Evolutionary conservation across 2,797 vertebrate genomes (phyloP), one percentile per base, ranked within the genome.

Genomic region (Eidolon dupreanum): DNA sequence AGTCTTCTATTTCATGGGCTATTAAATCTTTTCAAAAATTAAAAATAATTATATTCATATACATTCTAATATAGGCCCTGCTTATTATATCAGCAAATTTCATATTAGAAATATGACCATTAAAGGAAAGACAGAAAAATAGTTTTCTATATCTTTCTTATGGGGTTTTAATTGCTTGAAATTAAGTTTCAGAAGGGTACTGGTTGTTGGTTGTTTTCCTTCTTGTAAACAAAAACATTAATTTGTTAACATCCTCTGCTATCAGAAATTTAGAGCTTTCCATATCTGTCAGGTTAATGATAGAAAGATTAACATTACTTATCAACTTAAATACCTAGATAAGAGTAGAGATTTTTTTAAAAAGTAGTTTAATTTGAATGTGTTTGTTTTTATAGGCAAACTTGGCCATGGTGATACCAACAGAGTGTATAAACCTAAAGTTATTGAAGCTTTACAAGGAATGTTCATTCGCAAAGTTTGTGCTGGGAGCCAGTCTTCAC

Each of bases 381-480:
- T 96, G 51, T 94, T 93, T 96, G 20, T 95, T 97, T 98, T 97
- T 90, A 31, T 82, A 99, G 99, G 99, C 53, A 99, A 99, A 95
- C 98, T 99, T 96, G 99, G 99, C 92, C 99, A 99, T 73, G 99
- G 99, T 82, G 99, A 99, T 96, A 99, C 99, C 53, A 99, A 99
- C 31, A 98, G 99, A 97, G 99, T 99, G 0, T 99, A 99, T 96
- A 99, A 99, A 96, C 99, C 99, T 87, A 99, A 99, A 98, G 98
- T 99, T 87, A 98, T 99, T 97, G 99, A 99, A 98, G 99, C 99
- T 92, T 98, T 99, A 77, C 99, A 99, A 88, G 99, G 99, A 97
- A 99, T 99, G 99, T 99, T 99, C 94, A 99, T 99, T 97, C 98
- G 99, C 41, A 99, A 99, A 97, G 99, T 99, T 66, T 99, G 99